Percentiles rank a stretch among this genome's conserved stretches.
Evolutionary conservation across 2,797 vertebrate species (phyloP).

Genomic region (Sarcoramphus papa): DNA sequence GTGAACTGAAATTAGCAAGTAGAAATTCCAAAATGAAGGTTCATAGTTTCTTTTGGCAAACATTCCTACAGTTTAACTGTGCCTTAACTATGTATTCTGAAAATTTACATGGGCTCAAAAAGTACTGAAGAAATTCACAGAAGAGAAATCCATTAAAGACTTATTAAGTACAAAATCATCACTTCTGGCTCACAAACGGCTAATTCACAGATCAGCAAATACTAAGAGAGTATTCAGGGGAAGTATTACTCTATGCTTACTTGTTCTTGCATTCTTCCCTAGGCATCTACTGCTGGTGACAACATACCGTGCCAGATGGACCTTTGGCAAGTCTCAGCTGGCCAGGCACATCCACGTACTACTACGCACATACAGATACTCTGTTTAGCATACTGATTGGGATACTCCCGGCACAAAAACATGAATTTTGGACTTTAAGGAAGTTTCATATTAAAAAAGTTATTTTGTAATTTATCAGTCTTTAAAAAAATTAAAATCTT

Average conservation of each 20-base stretch:
- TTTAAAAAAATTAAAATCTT: not conserved
- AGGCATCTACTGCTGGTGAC: not conserved
- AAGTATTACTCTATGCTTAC: not conserved
- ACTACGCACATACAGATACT: not conserved
- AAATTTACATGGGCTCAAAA: not conserved
- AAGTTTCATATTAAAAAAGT: not conserved
- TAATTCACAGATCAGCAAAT: not conserved
- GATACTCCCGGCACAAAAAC: not conserved
- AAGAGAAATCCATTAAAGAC: not conserved
- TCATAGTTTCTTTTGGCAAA: not conserved
- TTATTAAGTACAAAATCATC: not conserved
- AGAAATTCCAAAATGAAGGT: not conserved
- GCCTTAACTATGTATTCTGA: not conserved
- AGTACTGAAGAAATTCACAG: not conserved
- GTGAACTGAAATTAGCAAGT: not conserved
- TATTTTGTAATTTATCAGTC: not conserved
- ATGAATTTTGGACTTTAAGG: not conserved
- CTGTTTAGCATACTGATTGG: not conserved
- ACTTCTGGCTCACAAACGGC: not conserved
- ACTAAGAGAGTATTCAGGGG: not conserved
- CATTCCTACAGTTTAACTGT: not conserved
- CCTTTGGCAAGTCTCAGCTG: not conserved
- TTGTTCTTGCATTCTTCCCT: not conserved
- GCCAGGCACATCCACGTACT: not conserved
- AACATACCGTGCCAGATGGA: not conserved